Conservation (phyloP, 2,888 invertebrate species). For the Dynastes tityus region DNA sequence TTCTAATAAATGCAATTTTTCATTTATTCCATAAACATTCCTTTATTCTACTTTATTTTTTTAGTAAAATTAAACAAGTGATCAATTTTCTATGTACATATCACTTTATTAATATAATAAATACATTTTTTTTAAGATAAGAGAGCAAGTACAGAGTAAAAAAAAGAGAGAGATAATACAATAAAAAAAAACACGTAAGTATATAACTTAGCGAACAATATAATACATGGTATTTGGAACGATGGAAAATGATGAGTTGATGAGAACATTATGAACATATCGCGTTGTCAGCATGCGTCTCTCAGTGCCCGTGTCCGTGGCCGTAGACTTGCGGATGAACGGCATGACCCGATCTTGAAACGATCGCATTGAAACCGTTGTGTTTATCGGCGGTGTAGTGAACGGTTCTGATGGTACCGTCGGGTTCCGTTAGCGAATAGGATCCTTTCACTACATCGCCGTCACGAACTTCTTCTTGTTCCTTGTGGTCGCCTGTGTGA, state of each 20-base stretch:
- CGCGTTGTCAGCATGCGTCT: background rate
- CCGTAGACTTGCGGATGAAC: slow-evolving; percentile 59
- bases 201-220: slow-evolving; percentile 32
- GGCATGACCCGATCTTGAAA: slow-evolving; percentile 63
- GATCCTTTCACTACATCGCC: slow-evolving; percentile 66
- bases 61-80: background rate
- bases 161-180: background rate
- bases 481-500: slow-evolving; percentile 67
- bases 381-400: slow-evolving; percentile 65
- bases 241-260: background rate
- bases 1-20: background rate
- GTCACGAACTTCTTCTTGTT: slow-evolving; percentile 66
- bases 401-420: slow-evolving; percentile 66
- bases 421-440: slow-evolving; percentile 67
- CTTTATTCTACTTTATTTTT: background rate
- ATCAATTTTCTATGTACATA: slow-evolving; percentile 35
- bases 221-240: slow-evolving; percentile 28
- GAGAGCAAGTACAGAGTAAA: background rate
- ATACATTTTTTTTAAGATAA: slow-evolving; percentile 36
- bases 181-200: slow-evolving; percentile 41
- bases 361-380: slow-evolving; percentile 65
- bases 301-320: slow-evolving; percentile 35
- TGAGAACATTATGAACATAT: background rate
- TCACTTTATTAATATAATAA: slow-evolving; percentile 47
- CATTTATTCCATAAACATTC: background rate